Percentiles rank a stretch among this genome's conserved stretches.
These are phyloP conservation scores for Oncorhynchus masou DNA, from an alignment of 2,113 vertebrate species.

Conservation along the genomic window DNA sequence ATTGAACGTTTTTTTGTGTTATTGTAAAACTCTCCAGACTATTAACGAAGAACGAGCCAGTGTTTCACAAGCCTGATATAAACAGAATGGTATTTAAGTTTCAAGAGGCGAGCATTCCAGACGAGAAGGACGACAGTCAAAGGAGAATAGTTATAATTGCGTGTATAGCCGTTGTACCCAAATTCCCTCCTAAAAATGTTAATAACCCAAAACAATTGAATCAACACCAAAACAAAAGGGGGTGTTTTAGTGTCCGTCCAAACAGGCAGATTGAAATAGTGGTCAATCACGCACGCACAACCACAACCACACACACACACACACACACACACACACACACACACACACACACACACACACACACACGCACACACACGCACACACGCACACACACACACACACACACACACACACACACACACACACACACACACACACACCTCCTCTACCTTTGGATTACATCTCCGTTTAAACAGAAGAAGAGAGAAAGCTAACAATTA, in stretches of 20 bases:
- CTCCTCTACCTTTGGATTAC: slow-evolving; percentile 34
- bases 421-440: not conserved
- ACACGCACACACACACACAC: too few relatives aligned
- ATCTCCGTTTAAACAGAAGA: slow-evolving; percentile 61
- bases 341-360: slow-evolving; percentile 20
- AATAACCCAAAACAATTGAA: slow-evolving; percentile 61
- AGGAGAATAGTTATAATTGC: slow-evolving; percentile 1
- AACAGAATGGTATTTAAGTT: slow-evolving; percentile 65
- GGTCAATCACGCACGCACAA: slow-evolving; percentile 32
- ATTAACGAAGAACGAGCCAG: slow-evolving; percentile 38
- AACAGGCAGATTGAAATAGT: slow-evolving; percentile 62
- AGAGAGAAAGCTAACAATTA: slow-evolving; percentile 62
- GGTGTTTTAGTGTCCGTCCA: slow-evolving; percentile 60
- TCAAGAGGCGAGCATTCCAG: slow-evolving; percentile 55
- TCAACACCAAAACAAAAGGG: slow-evolving; percentile 59
- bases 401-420: too few relatives aligned
- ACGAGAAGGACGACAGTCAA: slow-evolving; percentile 55
- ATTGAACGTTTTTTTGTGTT: slow-evolving; percentile 65
- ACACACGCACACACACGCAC: too few relatives aligned
- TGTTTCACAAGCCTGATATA: slow-evolving; percentile 52
- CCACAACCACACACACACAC: slow-evolving; percentile 36
- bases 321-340: slow-evolving; percentile 33
- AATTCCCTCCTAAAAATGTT: not conserved
- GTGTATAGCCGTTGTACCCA: not conserved
- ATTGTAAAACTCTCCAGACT: slow-evolving; percentile 55